A percentile compares a stretch with the other conserved stretches of the same genome.
Evolutionary conservation across 2,888 invertebrate genomes (phyloP).

Genomic region (Cephus spinipes): DNA sequence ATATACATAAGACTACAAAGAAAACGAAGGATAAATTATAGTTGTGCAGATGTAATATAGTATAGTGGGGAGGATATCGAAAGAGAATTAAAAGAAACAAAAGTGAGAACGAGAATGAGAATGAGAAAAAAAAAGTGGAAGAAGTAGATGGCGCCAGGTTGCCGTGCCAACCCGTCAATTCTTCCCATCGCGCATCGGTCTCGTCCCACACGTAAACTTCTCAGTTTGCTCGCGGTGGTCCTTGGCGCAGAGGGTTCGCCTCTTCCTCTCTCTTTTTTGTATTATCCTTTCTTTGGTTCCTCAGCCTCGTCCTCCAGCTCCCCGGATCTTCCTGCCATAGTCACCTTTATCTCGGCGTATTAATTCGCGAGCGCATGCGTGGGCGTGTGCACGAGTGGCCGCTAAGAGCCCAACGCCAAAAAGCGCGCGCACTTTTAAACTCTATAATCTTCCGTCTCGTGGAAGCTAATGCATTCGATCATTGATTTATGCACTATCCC

Average conservation of each 20-base stretch:
- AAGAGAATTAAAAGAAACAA: no score
- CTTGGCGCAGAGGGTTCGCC: neutral
- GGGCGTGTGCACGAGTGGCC: slow-evolving; percentile 8
- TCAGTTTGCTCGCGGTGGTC: slow-evolving; percentile 8
- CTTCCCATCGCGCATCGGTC: neutral
- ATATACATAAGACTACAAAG: no score
- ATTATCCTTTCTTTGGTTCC: slow-evolving; percentile 1
- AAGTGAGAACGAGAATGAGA: no score
- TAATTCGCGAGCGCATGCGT: slow-evolving; percentile 23
- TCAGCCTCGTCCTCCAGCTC: neutral
- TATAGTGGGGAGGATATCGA: no score
- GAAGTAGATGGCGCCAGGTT: neutral
- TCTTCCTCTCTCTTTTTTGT: neutral
- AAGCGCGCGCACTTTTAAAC: slow-evolving; percentile 39
- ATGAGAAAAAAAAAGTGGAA: no score
- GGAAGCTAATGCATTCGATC: slow-evolving; percentile 61
- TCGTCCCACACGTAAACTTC: neutral
- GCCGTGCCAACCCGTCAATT: slow-evolving; percentile 3
- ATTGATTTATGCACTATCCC: slow-evolving; percentile 61
- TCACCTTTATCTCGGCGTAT: slow-evolving; percentile 19
- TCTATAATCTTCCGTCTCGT: slow-evolving; percentile 43
- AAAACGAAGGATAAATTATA: no score
- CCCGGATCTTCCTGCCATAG: neutral
- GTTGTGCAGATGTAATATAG: no score
- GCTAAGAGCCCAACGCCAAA: neutral